These are phyloP conservation scores for Eurypyga helias DNA, from an alignment of 2,113 vertebrate species.

Conservation along the genomic window DNA sequence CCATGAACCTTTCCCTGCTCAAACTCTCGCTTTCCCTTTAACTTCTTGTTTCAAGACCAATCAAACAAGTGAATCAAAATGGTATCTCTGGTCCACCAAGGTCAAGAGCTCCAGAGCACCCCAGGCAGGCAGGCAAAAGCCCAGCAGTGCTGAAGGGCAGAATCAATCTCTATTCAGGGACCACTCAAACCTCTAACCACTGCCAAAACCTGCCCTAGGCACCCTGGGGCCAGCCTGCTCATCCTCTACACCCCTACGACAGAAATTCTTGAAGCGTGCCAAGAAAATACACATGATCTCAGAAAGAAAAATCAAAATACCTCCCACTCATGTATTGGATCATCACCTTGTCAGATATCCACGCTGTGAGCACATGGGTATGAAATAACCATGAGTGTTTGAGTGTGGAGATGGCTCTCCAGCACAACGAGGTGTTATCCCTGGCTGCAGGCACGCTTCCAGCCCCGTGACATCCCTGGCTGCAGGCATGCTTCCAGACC, in stretches of 20 bases:
- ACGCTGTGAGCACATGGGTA: background rate
- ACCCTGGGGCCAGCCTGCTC: background rate
- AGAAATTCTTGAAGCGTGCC: background rate
- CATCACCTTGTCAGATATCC: background rate
- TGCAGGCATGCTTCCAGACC: background rate
- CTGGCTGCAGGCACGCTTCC: background rate
- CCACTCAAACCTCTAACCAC: accelerated
- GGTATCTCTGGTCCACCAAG: background rate
- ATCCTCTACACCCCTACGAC: background rate
- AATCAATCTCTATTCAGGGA: background rate
- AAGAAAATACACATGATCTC: background rate
- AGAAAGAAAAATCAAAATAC: background rate
- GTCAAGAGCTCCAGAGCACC: background rate
- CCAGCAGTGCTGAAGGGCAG: background rate
- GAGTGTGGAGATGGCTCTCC: background rate
- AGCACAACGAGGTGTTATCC: background rate
- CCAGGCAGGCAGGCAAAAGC: background rate
- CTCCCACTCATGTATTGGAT: background rate
- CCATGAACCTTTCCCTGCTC: background rate
- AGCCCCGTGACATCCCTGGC: background rate
- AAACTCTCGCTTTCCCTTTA: background rate
- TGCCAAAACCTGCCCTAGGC: background rate
- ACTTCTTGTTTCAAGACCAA: background rate
- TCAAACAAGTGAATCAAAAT: background rate
- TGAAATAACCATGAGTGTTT: background rate